phyloP scores from a whole-genome alignment of 2,797 vertebrate species.

The Morelia viridis region DNA sequence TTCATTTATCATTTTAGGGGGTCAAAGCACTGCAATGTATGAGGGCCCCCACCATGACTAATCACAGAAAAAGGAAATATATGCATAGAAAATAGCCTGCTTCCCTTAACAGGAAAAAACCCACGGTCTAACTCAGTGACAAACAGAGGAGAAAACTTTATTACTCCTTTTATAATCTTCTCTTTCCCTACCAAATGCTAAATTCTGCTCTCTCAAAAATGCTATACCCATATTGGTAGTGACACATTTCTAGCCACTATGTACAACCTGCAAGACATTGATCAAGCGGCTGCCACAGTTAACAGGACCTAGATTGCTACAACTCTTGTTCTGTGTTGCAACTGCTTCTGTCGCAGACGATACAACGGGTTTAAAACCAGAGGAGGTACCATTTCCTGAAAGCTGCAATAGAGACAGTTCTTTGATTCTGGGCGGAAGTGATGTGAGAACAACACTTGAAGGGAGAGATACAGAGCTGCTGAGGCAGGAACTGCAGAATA shows the following conservation, averaged over 20 bases:
- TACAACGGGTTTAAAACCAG: not conserved
- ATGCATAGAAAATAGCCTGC: conserved; percentile 8
- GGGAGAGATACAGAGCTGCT: not conserved
- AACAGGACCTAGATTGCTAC: not conserved
- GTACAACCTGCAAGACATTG: not conserved
- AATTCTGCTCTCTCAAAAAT: conserved; percentile 1
- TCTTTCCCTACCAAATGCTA: not conserved
- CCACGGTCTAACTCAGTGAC: not conserved
- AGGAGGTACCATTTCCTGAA: conserved; percentile 28
- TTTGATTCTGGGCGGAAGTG: not conserved
- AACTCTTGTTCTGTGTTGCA: not conserved
- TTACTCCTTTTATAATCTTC: not conserved
- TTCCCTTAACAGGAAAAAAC: conserved; percentile 22
- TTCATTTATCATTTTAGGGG: not conserved
- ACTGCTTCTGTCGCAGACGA: not conserved
- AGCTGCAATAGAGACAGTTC: not conserved
- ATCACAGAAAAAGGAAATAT: conserved; percentile 26
- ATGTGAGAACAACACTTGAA: not conserved
- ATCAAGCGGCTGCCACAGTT: not conserved
- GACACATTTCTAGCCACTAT: not conserved
- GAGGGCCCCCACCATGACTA: not conserved
- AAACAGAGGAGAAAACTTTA: not conserved
- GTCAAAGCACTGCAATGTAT: not conserved
- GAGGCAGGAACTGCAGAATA: conserved; percentile 3
- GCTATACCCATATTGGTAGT: not conserved